phyloP scores from a whole-genome alignment of 2,888 invertebrate species.

The Aricia artaxerxes region DNA sequence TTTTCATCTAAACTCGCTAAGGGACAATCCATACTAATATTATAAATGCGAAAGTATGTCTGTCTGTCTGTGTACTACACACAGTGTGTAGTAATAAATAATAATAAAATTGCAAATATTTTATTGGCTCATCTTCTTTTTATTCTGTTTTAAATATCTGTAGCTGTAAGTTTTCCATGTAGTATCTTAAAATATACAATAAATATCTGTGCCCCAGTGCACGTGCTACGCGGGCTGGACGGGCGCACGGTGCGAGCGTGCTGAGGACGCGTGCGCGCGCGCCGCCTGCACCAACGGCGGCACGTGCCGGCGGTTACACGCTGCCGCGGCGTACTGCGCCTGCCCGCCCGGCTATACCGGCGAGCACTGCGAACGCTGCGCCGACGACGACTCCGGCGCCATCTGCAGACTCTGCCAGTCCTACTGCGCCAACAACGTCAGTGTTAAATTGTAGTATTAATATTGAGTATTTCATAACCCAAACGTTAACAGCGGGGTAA shows the following conservation, averaged over 20 bases:
- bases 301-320: slow-evolving; percentile 61
- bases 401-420: slow-evolving; percentile 47
- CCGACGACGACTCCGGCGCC: slow-evolving; percentile 41
- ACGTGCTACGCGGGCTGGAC: slow-evolving; percentile 83
- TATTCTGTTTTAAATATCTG: no score
- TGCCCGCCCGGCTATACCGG: slow-evolving; percentile 50
- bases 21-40: no score
- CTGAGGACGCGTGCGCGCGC: slow-evolving; percentile 61
- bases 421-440: slow-evolving; percentile 60
- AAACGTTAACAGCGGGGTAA: no score
- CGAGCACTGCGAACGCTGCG: slow-evolving; percentile 53
- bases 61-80: no score
- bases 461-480: not conserved
- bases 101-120: no score
- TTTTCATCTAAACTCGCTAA: no score
- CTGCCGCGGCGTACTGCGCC: slow-evolving; percentile 46
- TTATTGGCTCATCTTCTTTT: not conserved
- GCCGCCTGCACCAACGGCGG: slow-evolving; percentile 83
- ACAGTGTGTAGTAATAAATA: no score
- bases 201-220: slow-evolving; percentile 79
- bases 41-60: no score
- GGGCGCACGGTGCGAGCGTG: slow-evolving; percentile 83
- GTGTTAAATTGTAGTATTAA: slow-evolving; percentile 1
- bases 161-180: no score
- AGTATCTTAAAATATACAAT: not conserved